These are phyloP conservation scores for Pachycephala philippinensis DNA, from an alignment of 2,113 vertebrate species.

Conservation along the genomic window DNA sequence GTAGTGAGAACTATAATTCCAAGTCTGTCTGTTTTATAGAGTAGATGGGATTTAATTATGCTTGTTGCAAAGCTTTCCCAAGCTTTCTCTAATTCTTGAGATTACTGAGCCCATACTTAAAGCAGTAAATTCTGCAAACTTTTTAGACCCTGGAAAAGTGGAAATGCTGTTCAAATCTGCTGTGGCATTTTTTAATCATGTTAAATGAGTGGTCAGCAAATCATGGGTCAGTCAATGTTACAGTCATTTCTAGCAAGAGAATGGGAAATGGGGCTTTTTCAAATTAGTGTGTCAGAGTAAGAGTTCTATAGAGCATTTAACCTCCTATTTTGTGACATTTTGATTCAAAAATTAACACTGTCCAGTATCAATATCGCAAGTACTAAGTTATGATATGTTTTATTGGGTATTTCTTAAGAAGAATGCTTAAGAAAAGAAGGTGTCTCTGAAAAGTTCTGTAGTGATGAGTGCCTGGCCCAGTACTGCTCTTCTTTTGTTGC, in stretches of 20 bases:
- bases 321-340: not conserved
- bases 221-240: not conserved
- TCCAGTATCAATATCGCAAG: not conserved
- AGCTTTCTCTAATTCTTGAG: not conserved
- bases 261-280: not conserved
- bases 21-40: not conserved
- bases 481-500: not conserved
- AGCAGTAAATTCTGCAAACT: not conserved
- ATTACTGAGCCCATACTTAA: not conserved
- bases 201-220: not conserved
- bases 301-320: not conserved
- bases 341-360: not conserved
- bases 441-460: not conserved
- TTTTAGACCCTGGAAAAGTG: not conserved
- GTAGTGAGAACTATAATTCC: not conserved
- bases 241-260: not conserved
- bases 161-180: not conserved
- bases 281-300: not conserved
- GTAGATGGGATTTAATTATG: constrained; percentile 9
- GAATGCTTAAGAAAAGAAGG: not conserved
- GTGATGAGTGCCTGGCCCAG: not conserved
- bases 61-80: not conserved
- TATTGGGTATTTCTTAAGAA: not conserved
- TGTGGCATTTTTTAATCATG: not conserved
- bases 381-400: not conserved